Evolutionary conservation across 2,113 vertebrate genomes (phyloP).

Genomic region (Cyrtonyx montezumae): DNA sequence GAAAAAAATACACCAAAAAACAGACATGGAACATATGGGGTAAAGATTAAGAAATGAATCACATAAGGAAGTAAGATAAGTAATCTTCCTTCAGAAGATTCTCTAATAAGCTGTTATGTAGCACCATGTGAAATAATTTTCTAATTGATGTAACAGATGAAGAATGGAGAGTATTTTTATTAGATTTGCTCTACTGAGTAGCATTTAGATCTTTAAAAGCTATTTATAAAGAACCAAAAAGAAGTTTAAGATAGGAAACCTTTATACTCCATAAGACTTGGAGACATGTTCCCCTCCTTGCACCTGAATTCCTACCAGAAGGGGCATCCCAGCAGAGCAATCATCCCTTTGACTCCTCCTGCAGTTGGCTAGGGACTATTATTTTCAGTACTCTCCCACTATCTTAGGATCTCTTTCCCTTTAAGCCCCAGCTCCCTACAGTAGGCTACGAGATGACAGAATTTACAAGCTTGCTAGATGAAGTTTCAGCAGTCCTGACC

Average conservation of each 20-base stretch:
- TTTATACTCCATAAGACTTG: neutral
- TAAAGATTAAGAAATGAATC: neutral
- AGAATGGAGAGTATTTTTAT: neutral
- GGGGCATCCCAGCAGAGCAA: neutral
- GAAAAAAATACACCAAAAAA: neutral
- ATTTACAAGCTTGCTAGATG: neutral
- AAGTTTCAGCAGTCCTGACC: neutral
- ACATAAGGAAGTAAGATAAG: neutral
- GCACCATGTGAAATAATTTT: neutral
- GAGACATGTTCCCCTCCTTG: neutral
- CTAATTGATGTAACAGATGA: constrained; percentile 7
- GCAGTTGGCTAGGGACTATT: neutral
- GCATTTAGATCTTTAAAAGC: constrained; percentile 10
- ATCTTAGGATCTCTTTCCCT: neutral
- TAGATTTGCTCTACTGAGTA: neutral
- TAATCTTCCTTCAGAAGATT: neutral
- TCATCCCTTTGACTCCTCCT: neutral
- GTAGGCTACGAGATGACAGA: neutral
- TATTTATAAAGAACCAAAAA: neutral
- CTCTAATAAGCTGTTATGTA: neutral
- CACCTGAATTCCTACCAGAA: neutral
- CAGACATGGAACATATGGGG: neutral
- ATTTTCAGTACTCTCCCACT: neutral
- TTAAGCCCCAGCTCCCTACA: neutral
- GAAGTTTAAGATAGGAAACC: neutral